These are phyloP conservation scores for Sebastes diploproa DNA, from an alignment of 2,797 vertebrate species.

Conservation along the genomic window DNA sequence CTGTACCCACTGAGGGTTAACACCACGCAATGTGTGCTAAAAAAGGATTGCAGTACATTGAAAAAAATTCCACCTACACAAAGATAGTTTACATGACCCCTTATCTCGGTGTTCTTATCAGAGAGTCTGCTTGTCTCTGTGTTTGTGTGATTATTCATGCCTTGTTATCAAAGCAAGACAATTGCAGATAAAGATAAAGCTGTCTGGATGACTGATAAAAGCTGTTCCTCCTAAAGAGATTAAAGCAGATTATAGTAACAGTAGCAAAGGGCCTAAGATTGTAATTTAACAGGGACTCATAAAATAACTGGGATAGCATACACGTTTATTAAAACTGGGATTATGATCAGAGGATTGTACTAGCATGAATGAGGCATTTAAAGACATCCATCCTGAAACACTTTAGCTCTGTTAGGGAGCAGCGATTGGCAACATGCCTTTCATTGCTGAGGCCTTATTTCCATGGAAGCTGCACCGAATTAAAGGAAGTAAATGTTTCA, in stretches of 20 bases:
- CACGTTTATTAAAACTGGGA: constrained; percentile 3
- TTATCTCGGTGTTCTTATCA: constrained; percentile 28
- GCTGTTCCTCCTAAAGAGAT: constrained; percentile 29
- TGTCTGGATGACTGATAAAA: constrained; percentile 18
- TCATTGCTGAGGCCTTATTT: background rate
- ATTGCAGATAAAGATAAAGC: constrained; percentile 20
- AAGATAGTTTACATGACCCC: constrained; percentile 24
- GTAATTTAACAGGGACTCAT: background rate
- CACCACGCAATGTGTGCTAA: background rate
- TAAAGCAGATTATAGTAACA: constrained; percentile 21
- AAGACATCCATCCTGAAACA: constrained; percentile 12
- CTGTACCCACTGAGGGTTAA: background rate
- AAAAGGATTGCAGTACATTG: background rate
- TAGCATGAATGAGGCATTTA: background rate
- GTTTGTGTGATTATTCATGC: constrained; percentile 9
- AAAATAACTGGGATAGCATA: background rate
- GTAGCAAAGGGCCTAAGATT: background rate
- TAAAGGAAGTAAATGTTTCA: constrained; percentile 16
- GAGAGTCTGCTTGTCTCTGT: constrained; percentile 8
- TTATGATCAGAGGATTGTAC: constrained; percentile 3
- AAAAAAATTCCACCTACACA: constrained; percentile 23
- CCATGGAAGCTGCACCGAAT: background rate
- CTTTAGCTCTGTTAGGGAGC: constrained; percentile 9
- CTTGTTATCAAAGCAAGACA: constrained; percentile 43
- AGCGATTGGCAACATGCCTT: constrained; percentile 1